Evolutionary conservation across 2,113 vertebrate species (phyloP).

Genomic region (Spea multiplicata): DNA sequence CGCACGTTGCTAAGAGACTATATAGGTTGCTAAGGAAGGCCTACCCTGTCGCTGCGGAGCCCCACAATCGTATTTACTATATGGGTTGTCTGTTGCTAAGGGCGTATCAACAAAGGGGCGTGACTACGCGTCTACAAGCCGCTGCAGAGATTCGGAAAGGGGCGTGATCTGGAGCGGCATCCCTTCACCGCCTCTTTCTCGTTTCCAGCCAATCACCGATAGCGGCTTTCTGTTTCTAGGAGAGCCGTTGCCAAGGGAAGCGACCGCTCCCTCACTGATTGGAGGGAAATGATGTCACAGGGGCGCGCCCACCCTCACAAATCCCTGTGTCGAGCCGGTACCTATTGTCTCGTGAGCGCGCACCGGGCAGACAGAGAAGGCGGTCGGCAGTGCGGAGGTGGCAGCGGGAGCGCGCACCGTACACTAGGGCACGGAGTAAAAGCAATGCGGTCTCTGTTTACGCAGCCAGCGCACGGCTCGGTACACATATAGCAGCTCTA

Average conservation of each 20-base stretch:
- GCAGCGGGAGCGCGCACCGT: constrained; percentile 18
- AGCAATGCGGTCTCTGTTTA: no score
- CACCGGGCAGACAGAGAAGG: neutral
- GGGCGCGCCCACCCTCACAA: neutral
- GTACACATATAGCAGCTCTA: no score
- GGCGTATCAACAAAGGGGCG: neutral
- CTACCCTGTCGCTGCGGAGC: neutral
- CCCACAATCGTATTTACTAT: neutral
- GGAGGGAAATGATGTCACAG: constrained; percentile 9
- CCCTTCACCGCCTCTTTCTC: neutral
- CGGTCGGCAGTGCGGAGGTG: neutral
- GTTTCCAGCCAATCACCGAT: neutral
- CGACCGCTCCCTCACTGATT: neutral
- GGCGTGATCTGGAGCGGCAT: constrained; percentile 2
- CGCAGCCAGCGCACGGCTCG: no score
- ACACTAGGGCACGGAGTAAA: no score
- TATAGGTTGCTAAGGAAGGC: constrained; percentile 24
- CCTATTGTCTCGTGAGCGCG: constrained; percentile 36
- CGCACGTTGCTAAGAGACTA: no score
- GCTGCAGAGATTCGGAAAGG: neutral
- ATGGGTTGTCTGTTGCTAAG: neutral
- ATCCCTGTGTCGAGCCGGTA: neutral
- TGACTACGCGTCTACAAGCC: neutral
- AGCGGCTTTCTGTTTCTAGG: neutral
- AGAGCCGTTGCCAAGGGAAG: constrained; percentile 41